A percentile compares a stretch with the other conserved stretches of the same genome.
phyloP scores from a whole-genome alignment of 2,113 vertebrate species.

The Coracopsis vasa region DNA sequence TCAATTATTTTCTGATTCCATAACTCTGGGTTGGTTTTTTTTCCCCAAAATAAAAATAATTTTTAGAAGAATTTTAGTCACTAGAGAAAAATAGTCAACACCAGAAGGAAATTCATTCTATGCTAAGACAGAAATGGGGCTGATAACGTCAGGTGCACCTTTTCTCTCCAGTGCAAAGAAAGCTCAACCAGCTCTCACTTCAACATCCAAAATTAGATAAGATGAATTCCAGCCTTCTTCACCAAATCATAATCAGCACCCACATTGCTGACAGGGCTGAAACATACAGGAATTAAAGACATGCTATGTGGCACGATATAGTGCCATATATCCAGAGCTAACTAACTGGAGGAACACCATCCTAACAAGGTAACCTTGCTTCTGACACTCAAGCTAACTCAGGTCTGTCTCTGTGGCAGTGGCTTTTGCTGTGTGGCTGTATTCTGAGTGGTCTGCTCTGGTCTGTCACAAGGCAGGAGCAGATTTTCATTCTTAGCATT shows the following conservation, averaged over 20 bases:
- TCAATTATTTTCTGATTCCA: background rate
- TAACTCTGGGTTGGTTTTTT: background rate
- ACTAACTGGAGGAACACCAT: background rate
- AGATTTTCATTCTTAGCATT: background rate
- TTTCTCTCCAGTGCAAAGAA: background rate
- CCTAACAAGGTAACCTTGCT: background rate
- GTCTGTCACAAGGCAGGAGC: background rate
- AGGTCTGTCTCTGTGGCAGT: background rate
- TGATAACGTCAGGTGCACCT: background rate
- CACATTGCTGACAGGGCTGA: background rate
- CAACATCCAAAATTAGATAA: background rate
- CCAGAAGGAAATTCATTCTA: background rate
- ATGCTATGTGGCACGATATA: background rate
- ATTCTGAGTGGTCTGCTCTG: background rate
- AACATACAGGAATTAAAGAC: background rate
- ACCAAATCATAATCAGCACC: background rate
- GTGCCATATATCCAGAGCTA: background rate
- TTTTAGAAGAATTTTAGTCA: background rate
- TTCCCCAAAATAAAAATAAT: background rate
- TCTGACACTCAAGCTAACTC: background rate
- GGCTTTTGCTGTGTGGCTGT: rapidly evolving
- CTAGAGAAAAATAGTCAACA: background rate
- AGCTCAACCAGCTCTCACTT: background rate
- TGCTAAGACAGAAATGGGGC: background rate
- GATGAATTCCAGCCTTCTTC: background rate